These are phyloP conservation scores for Caenorhabditis angaria DNA, from an alignment of 2,888 invertebrate species.

Conservation along the genomic window DNA sequence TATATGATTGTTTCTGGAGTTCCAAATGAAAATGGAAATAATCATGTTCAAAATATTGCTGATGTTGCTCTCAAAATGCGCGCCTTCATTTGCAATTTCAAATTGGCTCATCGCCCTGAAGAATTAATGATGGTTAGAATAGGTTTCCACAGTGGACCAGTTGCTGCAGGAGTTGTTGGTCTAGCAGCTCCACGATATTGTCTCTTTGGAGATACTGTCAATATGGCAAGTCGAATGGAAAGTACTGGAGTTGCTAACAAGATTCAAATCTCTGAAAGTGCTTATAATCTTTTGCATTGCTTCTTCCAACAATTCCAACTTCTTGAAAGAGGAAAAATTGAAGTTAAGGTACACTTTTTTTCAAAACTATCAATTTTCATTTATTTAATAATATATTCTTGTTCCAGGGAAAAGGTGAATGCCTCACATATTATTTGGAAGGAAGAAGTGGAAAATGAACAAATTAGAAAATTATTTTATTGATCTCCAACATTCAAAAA, in stretches of 20 bases:
- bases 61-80: slow-evolving; percentile 71
- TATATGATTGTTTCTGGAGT: slow-evolving; percentile 72
- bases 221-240: slow-evolving; percentile 70
- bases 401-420: slow-evolving; percentile 69
- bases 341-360: slow-evolving; percentile 61
- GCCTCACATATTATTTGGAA: slow-evolving; percentile 66
- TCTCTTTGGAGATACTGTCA: slow-evolving; percentile 69
- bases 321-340: slow-evolving; percentile 68
- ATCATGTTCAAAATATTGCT: slow-evolving; percentile 69
- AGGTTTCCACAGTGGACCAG: slow-evolving; percentile 70
- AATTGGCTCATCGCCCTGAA: slow-evolving; percentile 69
- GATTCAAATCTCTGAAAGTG: slow-evolving; percentile 67
- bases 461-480: too few species aligned
- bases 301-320: slow-evolving; percentile 67
- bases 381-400: background rate
- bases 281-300: slow-evolving; percentile 67
- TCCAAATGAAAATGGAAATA: slow-evolving; percentile 70
- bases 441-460: slow-evolving; percentile 49
- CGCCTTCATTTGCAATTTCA: slow-evolving; percentile 64
- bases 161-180: slow-evolving; percentile 71
- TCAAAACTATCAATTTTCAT: background rate
- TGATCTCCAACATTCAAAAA: background rate
- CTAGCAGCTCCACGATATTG: slow-evolving; percentile 67
- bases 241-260: slow-evolving; percentile 69
- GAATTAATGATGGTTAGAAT: slow-evolving; percentile 71